A percentile compares a stretch with the other conserved stretches of the same genome.
Evolutionary conservation across 2,888 invertebrate genomes (phyloP).

Genomic region (Conops quadrifasciatus): DNA sequence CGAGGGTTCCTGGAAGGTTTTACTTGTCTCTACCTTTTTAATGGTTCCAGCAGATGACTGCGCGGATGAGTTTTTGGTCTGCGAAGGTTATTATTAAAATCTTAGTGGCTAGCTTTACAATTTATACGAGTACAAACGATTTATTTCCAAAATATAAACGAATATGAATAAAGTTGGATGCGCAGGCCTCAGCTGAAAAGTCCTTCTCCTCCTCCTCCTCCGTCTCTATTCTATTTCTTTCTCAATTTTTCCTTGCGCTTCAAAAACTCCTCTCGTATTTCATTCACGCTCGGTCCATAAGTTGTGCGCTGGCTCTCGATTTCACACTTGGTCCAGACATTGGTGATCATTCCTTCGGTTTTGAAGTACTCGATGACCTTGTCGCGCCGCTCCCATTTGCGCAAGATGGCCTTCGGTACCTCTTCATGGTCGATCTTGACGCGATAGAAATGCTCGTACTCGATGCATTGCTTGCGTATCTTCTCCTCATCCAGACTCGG

Average conservation of each 20-base stretch:
- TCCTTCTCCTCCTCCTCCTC: neutral
- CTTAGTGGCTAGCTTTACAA: too few species aligned
- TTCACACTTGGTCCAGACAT: constrained; percentile 45
- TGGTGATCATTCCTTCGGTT: constrained; percentile 49
- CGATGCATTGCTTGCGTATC: constrained; percentile 44
- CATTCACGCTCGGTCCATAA: constrained; percentile 43
- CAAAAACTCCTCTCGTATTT: constrained; percentile 43
- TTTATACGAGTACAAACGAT: too few species aligned
- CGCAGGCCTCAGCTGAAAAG: too few species aligned
- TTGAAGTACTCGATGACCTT: constrained; percentile 48
- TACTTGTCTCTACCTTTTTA: too few species aligned
- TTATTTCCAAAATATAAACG: too few species aligned
- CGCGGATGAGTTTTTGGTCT: too few species aligned
- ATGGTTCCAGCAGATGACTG: too few species aligned
- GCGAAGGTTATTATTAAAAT: too few species aligned
- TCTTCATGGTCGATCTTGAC: constrained; percentile 50
- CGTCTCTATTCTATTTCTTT: constrained; percentile 34
- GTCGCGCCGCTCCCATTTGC: constrained; percentile 54
- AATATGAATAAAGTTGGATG: too few species aligned
- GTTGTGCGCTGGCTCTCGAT: constrained; percentile 41
- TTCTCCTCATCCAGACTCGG: constrained; percentile 49
- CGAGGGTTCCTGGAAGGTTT: too few species aligned
- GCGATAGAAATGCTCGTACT: constrained; percentile 53
- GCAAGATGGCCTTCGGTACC: constrained; percentile 40
- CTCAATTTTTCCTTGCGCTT: constrained; percentile 43